Conservation (phyloP, 2,888 invertebrate genomes). For the Cheilosia vernalis region DNA sequence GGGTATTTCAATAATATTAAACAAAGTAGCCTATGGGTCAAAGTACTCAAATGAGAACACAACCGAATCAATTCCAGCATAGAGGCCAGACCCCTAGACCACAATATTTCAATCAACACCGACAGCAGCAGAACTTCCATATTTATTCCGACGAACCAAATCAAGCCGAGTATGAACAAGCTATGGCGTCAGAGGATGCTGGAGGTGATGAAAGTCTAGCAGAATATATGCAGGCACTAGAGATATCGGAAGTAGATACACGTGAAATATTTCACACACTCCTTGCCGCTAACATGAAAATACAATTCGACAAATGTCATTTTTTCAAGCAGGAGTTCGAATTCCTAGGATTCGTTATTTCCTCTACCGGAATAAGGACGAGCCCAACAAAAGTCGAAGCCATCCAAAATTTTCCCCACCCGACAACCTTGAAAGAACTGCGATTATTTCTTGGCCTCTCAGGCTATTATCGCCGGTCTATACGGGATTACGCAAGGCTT, state of each 20-base stretch:
- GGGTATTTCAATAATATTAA: neutral
- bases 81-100: no score
- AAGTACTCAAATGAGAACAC: neutral
- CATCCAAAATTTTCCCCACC: conserved; percentile 39
- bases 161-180: no score
- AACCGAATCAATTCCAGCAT: neutral
- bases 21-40: neutral
- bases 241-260: neutral
- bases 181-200: neutral
- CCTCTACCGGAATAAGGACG: no score
- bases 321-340: no score
- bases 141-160: no score
- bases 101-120: no score
- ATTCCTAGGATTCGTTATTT: no score
- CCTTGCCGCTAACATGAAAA: no score
- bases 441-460: conserved; percentile 43
- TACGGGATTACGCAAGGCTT: conserved; percentile 17
- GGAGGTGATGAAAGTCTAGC: neutral
- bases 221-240: neutral
- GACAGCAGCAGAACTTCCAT: no score
- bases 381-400: conserved; percentile 46
- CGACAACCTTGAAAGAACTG: conserved; percentile 46
- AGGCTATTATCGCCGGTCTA: conserved; percentile 40
- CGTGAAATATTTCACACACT: no score
- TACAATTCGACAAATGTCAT: no score